These are phyloP conservation scores for Apotomis capreana DNA, from an alignment of 2,888 invertebrate genomes.

Conservation along the genomic window DNA sequence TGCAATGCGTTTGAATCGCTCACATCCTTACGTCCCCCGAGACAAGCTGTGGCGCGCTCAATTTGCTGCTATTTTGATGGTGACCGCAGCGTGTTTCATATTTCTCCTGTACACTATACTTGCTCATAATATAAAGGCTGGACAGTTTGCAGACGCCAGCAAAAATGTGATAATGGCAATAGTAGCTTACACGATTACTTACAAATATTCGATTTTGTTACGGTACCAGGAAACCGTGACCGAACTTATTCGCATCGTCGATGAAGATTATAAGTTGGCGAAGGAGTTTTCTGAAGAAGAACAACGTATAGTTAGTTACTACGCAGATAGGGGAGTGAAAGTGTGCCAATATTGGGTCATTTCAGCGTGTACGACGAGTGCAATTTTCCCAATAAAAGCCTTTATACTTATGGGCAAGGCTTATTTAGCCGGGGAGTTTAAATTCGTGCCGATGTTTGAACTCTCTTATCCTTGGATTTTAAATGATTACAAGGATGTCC, in stretches of 20 bases:
- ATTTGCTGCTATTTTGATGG: conserved; percentile 45
- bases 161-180: conserved; percentile 61
- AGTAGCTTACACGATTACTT: conserved; percentile 54
- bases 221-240: conserved; percentile 52
- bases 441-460: conserved; percentile 61
- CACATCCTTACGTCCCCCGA: conserved; percentile 53
- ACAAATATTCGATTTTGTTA: conserved; percentile 60
- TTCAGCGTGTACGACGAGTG: conserved; percentile 49
- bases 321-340: conserved; percentile 53
- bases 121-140: conserved; percentile 53
- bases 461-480: conserved; percentile 56
- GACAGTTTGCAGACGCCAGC: conserved; percentile 57
- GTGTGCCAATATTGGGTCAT: conserved; percentile 61
- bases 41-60: conserved; percentile 51
- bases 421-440: conserved; percentile 53
- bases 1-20: conserved; percentile 54
- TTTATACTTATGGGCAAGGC: conserved; percentile 56
- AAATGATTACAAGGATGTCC: conserved; percentile 54
- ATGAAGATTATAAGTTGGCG: conserved; percentile 59
- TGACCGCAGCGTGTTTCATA: conserved; percentile 42
- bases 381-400: conserved; percentile 62
- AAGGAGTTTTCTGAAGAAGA: conserved; percentile 52
- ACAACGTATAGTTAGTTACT: conserved; percentile 53
- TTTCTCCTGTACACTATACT: conserved; percentile 56
- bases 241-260: conserved; percentile 53